A percentile compares a stretch with the other conserved stretches of the same genome.
These are phyloP conservation scores for Paralvinella palmiformis DNA, from an alignment of 1,140 invertebrate genomes.

Conservation along the genomic window DNA sequence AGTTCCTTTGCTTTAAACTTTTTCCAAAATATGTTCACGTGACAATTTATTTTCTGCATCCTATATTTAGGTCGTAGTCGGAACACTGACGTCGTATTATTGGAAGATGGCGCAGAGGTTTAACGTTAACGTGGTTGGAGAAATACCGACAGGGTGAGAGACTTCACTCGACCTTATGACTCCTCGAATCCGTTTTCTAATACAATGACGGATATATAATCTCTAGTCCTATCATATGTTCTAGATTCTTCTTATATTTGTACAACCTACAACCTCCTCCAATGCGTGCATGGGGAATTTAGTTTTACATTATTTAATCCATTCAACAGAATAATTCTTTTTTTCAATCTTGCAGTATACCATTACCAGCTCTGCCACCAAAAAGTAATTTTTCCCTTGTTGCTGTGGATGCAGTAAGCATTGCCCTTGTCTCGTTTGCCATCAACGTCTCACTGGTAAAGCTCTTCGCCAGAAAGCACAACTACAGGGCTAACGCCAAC, in stretches of 20 bases:
- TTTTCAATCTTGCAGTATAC: slow-evolving; percentile 39
- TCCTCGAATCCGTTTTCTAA: too few relatives aligned
- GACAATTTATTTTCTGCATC: too few relatives aligned
- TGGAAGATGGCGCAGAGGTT: slow-evolving; percentile 11
- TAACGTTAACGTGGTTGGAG: slow-evolving; percentile 10
- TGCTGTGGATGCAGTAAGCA: slow-evolving; percentile 62
- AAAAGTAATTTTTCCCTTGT: slow-evolving; percentile 44
- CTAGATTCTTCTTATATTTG: too few relatives aligned
- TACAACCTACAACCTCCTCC: too few relatives aligned
- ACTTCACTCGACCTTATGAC: background rate
- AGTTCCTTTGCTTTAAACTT: too few relatives aligned
- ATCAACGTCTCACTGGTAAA: slow-evolving; percentile 88
- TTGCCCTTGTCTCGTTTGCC: slow-evolving; percentile 83
- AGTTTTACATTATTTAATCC: too few relatives aligned
- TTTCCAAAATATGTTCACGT: too few relatives aligned
- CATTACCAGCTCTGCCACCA: slow-evolving; percentile 31
- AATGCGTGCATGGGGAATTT: too few relatives aligned
- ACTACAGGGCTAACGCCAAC: slow-evolving; percentile 82
- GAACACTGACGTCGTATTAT: slow-evolving; percentile 19
- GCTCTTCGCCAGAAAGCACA: slow-evolving; percentile 80
- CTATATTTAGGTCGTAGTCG: slow-evolving; percentile 21
- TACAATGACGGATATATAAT: too few relatives aligned
- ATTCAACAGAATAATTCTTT: too few relatives aligned
- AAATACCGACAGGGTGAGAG: slow-evolving; percentile 16
- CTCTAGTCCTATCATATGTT: too few relatives aligned